Conservation (phyloP, 2,797 vertebrate species). For the Trichosurus vulpecula region DNA sequence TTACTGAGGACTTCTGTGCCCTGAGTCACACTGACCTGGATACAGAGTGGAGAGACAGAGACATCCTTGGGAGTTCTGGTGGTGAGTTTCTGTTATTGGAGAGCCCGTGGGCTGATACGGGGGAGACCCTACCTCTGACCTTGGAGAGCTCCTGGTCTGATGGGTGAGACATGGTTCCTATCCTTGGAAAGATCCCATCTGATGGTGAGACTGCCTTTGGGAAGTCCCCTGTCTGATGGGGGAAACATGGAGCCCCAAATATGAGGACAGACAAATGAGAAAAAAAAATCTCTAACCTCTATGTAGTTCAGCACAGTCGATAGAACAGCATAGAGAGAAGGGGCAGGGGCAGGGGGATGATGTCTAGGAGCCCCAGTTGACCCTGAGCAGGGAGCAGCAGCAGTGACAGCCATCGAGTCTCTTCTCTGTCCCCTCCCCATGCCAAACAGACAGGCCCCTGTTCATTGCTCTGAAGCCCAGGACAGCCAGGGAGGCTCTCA, state of each 20-base stretch:
- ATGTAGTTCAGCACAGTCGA: not conserved
- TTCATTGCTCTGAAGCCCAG: not conserved
- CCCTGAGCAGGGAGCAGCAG: not conserved
- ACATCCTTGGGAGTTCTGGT: not conserved
- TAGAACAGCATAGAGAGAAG: not conserved
- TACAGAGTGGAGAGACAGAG: not conserved
- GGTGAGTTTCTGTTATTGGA: not conserved
- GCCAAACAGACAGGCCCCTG: not conserved
- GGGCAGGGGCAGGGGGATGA: not conserved
- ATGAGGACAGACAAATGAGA: not conserved
- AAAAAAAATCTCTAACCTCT: not conserved
- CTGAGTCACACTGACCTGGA: not conserved
- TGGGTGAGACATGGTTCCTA: not conserved
- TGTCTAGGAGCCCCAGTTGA: not conserved
- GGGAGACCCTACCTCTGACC: not conserved
- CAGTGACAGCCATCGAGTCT: not conserved
- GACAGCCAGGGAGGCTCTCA: not conserved
- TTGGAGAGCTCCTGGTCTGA: not conserved
- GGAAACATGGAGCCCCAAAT: not conserved
- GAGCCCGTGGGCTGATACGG: not conserved
- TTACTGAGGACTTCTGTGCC: not conserved
- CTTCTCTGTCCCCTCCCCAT: not conserved
- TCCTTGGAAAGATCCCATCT: not conserved
- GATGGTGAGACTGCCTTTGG: not conserved
- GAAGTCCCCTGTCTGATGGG: not conserved